Evolutionary conservation across 2,113 vertebrate genomes (phyloP).

Genomic region (Grus americana): DNA sequence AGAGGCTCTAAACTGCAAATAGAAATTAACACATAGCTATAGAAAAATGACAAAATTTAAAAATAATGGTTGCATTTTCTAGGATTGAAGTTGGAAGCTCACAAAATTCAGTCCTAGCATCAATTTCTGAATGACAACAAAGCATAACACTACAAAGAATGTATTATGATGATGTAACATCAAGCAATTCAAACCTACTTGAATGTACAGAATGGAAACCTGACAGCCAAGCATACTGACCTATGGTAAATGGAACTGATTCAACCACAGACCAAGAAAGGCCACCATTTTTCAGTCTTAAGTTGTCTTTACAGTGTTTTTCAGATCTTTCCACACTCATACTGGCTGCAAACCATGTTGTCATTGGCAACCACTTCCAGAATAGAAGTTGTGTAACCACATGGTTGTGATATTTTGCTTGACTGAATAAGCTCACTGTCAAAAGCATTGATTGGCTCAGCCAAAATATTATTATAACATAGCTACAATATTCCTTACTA

Average conservation of each 20-base stretch:
- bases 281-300: not conserved
- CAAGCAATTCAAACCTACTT: not conserved
- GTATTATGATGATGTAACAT: not conserved
- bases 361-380: not conserved
- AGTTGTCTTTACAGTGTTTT: not conserved
- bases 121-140: not conserved
- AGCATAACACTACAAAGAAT: not conserved
- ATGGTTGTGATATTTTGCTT: not conserved
- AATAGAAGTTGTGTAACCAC: not conserved
- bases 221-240: not conserved
- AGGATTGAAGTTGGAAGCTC: not conserved
- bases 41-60: not conserved
- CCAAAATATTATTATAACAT: not conserved
- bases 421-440: not conserved
- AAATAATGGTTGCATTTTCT: not conserved
- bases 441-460: not conserved
- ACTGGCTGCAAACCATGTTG: not conserved
- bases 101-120: not conserved
- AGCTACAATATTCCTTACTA: not conserved
- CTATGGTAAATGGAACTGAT: not conserved
- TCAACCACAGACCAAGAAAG: not conserved
- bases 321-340: not conserved
- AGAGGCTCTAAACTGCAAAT: not conserved
- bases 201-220: not conserved
- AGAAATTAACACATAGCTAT: not conserved